phyloP scores from a whole-genome alignment of 2,113 vertebrate genomes.

The Chinchilla lanigera region DNA sequence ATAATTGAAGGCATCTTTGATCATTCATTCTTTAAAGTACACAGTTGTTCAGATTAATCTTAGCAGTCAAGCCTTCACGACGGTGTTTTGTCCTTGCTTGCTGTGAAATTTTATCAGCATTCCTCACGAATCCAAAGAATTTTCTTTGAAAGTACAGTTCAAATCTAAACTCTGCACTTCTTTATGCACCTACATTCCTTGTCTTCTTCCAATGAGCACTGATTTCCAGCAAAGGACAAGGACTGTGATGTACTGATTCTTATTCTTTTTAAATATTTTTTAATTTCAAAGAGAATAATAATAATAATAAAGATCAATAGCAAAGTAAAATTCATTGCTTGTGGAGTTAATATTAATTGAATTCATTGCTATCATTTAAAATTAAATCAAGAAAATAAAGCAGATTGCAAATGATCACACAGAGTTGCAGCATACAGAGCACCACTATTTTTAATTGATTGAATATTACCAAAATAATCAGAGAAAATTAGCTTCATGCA shows the following conservation, averaged over 20 bases:
- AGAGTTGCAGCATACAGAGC: constrained; percentile 59
- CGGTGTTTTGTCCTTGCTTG: background rate
- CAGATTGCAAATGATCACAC: constrained; percentile 61
- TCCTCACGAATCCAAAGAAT: background rate
- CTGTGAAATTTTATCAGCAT: background rate
- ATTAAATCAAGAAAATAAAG: constrained; percentile 42
- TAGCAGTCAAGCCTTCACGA: background rate
- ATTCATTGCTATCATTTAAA: constrained; percentile 57
- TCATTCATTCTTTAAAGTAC: background rate
- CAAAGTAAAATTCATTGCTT: constrained; percentile 73
- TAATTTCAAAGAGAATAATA: too few relatives aligned
- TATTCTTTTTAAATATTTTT: constrained; percentile 40
- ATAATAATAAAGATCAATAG: too few relatives aligned
- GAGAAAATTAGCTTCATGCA: constrained; percentile 75
- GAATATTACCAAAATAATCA: constrained; percentile 76
- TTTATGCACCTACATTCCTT: background rate
- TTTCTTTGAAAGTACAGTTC: background rate
- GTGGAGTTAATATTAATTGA: constrained; percentile 69
- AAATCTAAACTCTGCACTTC: constrained; percentile 18
- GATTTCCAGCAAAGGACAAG: constrained; percentile 61
- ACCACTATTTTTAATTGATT: constrained; percentile 72
- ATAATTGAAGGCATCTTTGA: background rate
- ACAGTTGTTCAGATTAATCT: background rate
- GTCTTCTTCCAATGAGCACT: constrained; percentile 58
- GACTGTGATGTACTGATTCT: constrained; percentile 60